Evolutionary conservation across 1,140 invertebrate species (phyloP), one percentile per base, ranked within the genome.

Genomic region (Aphis craccivora): DNA sequence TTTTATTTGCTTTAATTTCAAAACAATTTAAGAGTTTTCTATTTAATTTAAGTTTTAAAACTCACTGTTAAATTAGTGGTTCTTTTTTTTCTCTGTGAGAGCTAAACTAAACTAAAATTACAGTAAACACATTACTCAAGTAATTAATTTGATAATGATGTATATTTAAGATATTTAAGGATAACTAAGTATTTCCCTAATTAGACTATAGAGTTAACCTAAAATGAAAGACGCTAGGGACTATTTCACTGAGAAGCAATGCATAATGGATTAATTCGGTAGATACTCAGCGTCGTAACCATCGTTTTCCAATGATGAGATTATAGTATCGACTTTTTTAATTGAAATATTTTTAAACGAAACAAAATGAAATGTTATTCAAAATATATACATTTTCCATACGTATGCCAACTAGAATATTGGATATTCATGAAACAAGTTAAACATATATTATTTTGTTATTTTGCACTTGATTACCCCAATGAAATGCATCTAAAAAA

Each of bases 161-260:
- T 23, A 43, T 87, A 87, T 87, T 87, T 87, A 25, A 37, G 84
- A 43, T 87, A 87, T 87, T 87, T 87, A 25, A 37, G 84, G 35
- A 43, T 84, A 25, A 23, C 40, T 25, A 84, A 87, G 43, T 37
- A 40, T 87, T n/a, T 87, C 43, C 43, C 14, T 87, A 87, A 87
- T 48, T 48, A 87, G 23, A n/a, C 43, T 11, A 48, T 9, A 87
- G 11, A 23, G 14, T 48, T 20, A 87, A 87, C 43, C 40, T 45
- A n/a, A 22, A 87, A 45, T 45, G 84, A 20, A 43, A 45, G 30
- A n/a, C 43, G 43, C 30, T n/a, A 18, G 84, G 43, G 43, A 87
- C 43, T 87, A 87, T 87, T 87, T 30, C 14, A 48, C 43, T 11
- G 14, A 45, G 30, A 25, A 87, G 30, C 8, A 84, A 2, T 11